Percentiles rank a stretch among this genome's conserved stretches.
Conservation (phyloP, 2,797 vertebrate species). For the Chaetophractus vellerosus region DNA sequence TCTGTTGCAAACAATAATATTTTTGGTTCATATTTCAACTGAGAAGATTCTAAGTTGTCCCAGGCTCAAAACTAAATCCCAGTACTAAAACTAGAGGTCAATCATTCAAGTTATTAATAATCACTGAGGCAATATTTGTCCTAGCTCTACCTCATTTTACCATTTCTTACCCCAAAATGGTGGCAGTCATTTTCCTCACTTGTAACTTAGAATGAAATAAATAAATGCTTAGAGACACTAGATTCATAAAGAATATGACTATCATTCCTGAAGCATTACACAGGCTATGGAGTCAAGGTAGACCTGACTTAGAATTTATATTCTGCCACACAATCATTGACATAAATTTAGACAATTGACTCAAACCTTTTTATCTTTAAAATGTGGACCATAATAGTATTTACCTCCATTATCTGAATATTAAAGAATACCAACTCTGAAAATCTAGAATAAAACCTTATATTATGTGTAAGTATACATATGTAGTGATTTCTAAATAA, state of each 20-base stretch:
- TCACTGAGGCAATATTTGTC: not conserved
- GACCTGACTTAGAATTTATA: not conserved
- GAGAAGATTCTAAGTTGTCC: not conserved
- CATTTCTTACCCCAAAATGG: not conserved
- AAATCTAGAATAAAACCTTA: not conserved
- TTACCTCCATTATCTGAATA: not conserved
- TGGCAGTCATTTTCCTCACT: not conserved
- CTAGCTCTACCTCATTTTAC: not conserved
- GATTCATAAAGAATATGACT: no score
- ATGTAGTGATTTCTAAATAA: not conserved
- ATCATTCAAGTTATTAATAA: not conserved
- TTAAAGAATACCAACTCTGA: not conserved
- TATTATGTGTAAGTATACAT: not conserved
- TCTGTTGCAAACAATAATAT: not conserved
- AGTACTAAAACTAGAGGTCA: not conserved
- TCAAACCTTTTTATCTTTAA: not conserved
- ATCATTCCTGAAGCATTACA: not conserved
- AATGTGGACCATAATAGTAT: not conserved
- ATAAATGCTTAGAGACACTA: not conserved
- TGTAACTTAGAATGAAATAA: not conserved
- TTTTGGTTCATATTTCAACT: not conserved
- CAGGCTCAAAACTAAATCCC: not conserved
- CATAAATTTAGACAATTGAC: not conserved
- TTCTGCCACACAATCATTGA: not conserved
- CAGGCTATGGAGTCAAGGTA: not conserved